A percentile compares a stretch with the other conserved stretches of the same genome.
Conservation (phyloP, 1,140 invertebrate genomes). For the Dreissena rostriformis region DNA sequence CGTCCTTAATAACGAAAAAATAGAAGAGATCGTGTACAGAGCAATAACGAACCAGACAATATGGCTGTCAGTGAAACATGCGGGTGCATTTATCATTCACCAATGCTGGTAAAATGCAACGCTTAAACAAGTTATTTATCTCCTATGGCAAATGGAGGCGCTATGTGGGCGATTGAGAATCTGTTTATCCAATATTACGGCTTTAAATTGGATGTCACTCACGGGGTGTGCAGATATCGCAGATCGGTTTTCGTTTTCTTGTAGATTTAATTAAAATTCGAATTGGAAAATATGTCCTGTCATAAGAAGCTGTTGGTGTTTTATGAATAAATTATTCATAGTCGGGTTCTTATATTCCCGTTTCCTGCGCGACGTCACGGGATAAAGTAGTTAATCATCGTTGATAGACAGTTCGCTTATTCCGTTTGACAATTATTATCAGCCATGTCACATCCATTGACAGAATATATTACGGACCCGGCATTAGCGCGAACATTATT, state of each 20-base stretch:
- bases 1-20: too few relatives aligned
- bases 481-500: too few relatives aligned
- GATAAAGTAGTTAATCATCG: slow-evolving; percentile 53
- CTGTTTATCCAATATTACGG: too few relatives aligned
- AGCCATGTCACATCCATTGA: slow-evolving; percentile 40
- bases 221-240: background rate
- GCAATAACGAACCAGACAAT: too few relatives aligned
- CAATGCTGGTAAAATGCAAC: too few relatives aligned
- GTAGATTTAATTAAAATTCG: slow-evolving; percentile 52
- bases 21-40: too few relatives aligned
- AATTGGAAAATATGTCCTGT: slow-evolving; percentile 34
- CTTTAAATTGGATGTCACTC: slow-evolving; percentile 1
- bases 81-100: too few relatives aligned
- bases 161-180: too few relatives aligned
- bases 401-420: slow-evolving; percentile 51
- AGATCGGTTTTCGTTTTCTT: background rate
- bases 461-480: too few relatives aligned
- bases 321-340: slow-evolving; percentile 54
- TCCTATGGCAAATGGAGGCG: too few relatives aligned
- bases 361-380: slow-evolving; percentile 50
- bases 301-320: slow-evolving; percentile 39
- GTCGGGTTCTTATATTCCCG: slow-evolving; percentile 21
- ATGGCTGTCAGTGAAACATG: too few relatives aligned
- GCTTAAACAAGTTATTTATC: too few relatives aligned
- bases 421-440: slow-evolving; percentile 55